phyloP scores from a whole-genome alignment of 2,888 invertebrate species.

The Cenopis cana region DNA sequence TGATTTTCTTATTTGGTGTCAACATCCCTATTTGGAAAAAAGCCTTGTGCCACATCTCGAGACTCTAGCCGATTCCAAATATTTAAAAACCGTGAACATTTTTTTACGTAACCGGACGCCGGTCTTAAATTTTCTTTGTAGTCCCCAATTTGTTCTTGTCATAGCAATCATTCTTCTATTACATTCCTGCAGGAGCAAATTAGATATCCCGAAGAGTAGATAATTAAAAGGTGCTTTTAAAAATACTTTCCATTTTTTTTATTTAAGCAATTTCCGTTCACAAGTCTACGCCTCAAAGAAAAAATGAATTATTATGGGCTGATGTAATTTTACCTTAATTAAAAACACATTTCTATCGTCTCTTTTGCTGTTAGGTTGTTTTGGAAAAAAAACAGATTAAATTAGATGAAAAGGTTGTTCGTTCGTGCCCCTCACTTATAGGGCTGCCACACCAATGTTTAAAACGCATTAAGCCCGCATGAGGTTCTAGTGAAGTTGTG shows the following conservation, averaged over 20 bases:
- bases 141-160: neutral
- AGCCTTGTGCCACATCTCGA: no score
- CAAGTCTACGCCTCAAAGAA: neutral
- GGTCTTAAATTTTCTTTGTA: neutral
- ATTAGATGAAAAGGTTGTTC: slow-evolving; percentile 6
- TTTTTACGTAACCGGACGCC: neutral
- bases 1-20: no score
- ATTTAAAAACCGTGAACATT: neutral
- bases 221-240: neutral
- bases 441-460: neutral
- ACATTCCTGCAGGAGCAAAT: neutral
- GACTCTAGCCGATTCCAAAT: neutral
- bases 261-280: neutral
- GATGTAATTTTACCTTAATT: slow-evolving; percentile 12
- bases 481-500: neutral
- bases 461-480: neutral
- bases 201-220: neutral
- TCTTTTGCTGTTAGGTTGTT: slow-evolving; percentile 10
- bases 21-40: no score
- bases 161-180: neutral
- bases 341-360: slow-evolving; percentile 9
- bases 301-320: slow-evolving; percentile 1
- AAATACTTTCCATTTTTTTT: neutral
- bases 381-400: neutral
- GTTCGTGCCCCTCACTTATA: slow-evolving; percentile 6